A percentile compares a stretch with the other conserved stretches of the same genome.
These are phyloP conservation scores for Diarsia mendica DNA, from an alignment of 2,888 invertebrate species.

Conservation along the genomic window DNA sequence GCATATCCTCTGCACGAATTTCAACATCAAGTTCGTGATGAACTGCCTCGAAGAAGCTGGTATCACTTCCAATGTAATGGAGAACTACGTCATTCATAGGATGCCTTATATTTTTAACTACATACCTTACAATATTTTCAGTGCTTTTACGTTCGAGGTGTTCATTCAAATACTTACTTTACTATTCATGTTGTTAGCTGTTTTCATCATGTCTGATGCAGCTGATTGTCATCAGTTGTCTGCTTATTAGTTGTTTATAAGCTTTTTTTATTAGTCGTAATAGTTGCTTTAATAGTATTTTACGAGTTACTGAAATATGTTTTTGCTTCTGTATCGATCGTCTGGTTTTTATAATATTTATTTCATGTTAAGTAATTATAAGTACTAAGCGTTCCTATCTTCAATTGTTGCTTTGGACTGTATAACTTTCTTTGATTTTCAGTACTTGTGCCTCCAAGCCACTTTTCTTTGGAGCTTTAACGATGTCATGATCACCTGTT, in stretches of 20 bases:
- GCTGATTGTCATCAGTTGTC: not conserved
- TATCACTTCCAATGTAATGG: slow-evolving; percentile 52
- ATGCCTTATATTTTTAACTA: slow-evolving; percentile 64
- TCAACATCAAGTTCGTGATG: slow-evolving; percentile 65
- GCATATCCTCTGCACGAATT: slow-evolving; percentile 67
- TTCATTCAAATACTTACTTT: slow-evolving; percentile 17
- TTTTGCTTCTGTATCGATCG: not conserved
- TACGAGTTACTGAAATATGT: not conserved
- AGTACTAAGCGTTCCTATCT: too few species aligned
- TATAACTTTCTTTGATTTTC: slow-evolving; percentile 27
- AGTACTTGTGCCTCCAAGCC: slow-evolving; percentile 66
- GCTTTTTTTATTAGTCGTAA: not conserved
- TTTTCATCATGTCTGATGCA: not conserved
- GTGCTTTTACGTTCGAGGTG: slow-evolving; percentile 62
- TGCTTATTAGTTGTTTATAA: not conserved
- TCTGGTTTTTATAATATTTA: not conserved
- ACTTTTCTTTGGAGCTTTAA: slow-evolving; percentile 67
- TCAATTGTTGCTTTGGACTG: not conserved
- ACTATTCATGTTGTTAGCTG: too few species aligned
- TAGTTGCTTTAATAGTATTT: not conserved
- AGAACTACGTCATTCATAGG: slow-evolving; percentile 56
- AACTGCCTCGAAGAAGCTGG: slow-evolving; percentile 58
- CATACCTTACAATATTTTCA: slow-evolving; percentile 50
- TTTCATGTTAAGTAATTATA: too few species aligned
- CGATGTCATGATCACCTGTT: slow-evolving; percentile 67